Base-by-base conservation (phyloP, 1,140 invertebrate species). In the Drosophila parvula region DNA sequence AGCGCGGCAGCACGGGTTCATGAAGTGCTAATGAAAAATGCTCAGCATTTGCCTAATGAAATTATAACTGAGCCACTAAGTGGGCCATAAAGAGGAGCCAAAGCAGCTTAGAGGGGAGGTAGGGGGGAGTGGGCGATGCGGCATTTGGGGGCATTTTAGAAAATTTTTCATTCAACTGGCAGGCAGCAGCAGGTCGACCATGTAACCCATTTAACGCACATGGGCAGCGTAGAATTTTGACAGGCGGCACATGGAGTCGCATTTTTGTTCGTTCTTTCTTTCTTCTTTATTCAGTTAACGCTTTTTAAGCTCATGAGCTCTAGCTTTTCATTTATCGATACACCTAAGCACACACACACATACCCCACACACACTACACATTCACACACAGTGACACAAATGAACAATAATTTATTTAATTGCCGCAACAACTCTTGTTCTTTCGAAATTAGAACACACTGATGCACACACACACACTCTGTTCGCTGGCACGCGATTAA, bases 361-460 rank as follows among this genome's bases (percentile, higher is more conserved):
- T 4, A 28, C 27, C n/a, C 55, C n/a, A 68, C 78, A 56, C 51
- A 58, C 40, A 55, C 22, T 22, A 41, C 10, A 16, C 55, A 48
- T n/a, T n/a, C 44, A 53, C 63, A 68, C 48, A 64, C 34, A 38
- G 61, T 67, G 71, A 65, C 75, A 78, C 59, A 73, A 78, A 79
- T 79, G 78, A 86, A 77, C 70, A 80, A 79, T 90, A 90, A 90
- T 90, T 90, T 89, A 90, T 83, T 90, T 90, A 90, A 90, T 90
- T 90, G 89, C 78, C 62, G 10, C 48, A 62, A 59, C 48, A 62
- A 59, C 60, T 75, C 61, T 76, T 74, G 63, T 80, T 73, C 78
- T 79, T 74, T 78, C 65, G 74, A 71, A 78, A 78, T 78, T 78
- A 70, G 75, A 78, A 78, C 75, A 70, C 50, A 28, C 48, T n/a